Evolutionary conservation across 2,888 invertebrate genomes (phyloP), one percentile per base, ranked within the genome.

Genomic region (Drosophila phalerata): DNA sequence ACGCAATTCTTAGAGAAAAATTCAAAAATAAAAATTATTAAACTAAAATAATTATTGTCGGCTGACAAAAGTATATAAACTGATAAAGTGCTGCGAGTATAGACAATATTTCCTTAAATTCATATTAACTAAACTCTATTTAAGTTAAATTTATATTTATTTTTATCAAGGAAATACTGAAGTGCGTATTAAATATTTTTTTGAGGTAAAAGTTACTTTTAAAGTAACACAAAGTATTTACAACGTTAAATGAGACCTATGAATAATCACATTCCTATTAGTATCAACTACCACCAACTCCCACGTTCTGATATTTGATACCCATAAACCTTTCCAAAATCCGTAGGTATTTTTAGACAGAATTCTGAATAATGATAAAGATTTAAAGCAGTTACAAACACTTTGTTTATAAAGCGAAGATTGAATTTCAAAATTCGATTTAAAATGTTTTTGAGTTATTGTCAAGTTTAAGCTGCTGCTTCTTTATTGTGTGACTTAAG

Each of bases 401-500:
- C 25, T 53, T 42, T 42, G 30, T 19, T 40, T 19, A 19, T 19
- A 38, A 43, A 43, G 9, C 3, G 15, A 13, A 19, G 17, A 55
- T 42, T 43, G 25, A 45, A 45, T 57, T 57, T 57, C 45, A 25
- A 34, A 32, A 48, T 48, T 48, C 11, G 5, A 40, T 40, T 40
- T 48, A 13, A 38, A 19, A 13, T 8, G 47, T 28, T 48, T 57
- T 15, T 10, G 1, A 32, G 5, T 17, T 30, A 48, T 30, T 43
- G 42, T 32, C 17, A 37, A 38, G 25, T 32, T n/a, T 22, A 56
- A 57, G n/a, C 32, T 32, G 11, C 13, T 25, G 34, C 22, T 45
- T 47, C 25, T 22, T 30, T 34, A 47, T 40, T 70, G 32, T 58
- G 55, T 42, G 51, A 60, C 15, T 55, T 38, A n/a, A 48, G 22